Evolutionary conservation across 2,888 invertebrate species (phyloP).

Genomic region (Prosopocoilus inquinatus): DNA sequence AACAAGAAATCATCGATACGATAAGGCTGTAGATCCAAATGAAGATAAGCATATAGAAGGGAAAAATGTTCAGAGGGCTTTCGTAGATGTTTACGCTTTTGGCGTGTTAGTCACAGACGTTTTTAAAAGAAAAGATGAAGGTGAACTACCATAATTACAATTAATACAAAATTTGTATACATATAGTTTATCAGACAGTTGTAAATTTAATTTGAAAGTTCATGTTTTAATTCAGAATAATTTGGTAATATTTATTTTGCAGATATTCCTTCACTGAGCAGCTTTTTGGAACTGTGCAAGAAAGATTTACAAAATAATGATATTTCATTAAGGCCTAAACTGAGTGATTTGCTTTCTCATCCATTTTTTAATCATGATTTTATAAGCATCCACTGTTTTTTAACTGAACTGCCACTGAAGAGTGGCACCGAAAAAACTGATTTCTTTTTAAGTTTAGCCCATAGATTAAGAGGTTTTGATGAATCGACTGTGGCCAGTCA

Average conservation of each 20-base stretch:
- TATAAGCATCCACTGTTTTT: slow-evolving; percentile 77
- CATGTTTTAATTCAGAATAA: no score
- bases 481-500: slow-evolving; percentile 81
- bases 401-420: slow-evolving; percentile 80
- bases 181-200: no score
- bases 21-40: slow-evolving; percentile 69
- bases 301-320: slow-evolving; percentile 67
- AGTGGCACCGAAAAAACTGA: slow-evolving; percentile 70
- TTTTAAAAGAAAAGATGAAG: slow-evolving; percentile 36
- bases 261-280: slow-evolving; percentile 67
- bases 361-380: slow-evolving; percentile 84
- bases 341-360: slow-evolving; percentile 67
- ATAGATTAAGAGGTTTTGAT: slow-evolving; percentile 69
- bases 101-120: slow-evolving; percentile 74
- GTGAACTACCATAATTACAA: slow-evolving; percentile 37
- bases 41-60: slow-evolving; percentile 58
- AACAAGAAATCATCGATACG: slow-evolving; percentile 65
- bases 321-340: slow-evolving; percentile 63
- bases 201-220: no score
- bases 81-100: slow-evolving; percentile 77
- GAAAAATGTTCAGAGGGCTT: slow-evolving; percentile 48
- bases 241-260: slow-evolving; percentile 35
- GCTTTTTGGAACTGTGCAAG: slow-evolving; percentile 70
- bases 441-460: slow-evolving; percentile 73
- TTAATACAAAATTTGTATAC: background rate